Conservation (phyloP, 2,797 vertebrate genomes). For the Peromyscus aztecus region DNA sequence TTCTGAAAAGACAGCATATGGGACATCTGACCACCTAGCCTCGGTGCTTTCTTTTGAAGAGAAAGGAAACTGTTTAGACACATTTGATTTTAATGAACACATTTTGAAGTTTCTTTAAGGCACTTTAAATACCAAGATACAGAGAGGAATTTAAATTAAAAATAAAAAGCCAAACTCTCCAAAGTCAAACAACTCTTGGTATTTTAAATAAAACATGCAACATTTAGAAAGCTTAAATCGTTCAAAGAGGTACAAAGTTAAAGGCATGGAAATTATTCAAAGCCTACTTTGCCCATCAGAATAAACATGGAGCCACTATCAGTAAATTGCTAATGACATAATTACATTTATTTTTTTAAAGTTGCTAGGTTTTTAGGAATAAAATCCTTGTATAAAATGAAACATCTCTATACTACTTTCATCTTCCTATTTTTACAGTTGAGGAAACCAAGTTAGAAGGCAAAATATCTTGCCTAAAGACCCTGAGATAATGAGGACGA, state of each 20-base stretch:
- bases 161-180: not conserved
- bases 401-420: not conserved
- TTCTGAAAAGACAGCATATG: not conserved
- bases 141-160: constrained; percentile 16
- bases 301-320: constrained; percentile 14
- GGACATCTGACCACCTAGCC: not conserved
- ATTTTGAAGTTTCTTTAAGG: not conserved
- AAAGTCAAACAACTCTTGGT: constrained; percentile 9
- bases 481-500: not conserved
- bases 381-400: not conserved
- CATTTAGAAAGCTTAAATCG: constrained; percentile 38
- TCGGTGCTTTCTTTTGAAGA: not conserved
- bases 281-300: not conserved
- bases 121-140: not conserved
- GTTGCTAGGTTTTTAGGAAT: not conserved
- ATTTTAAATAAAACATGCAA: constrained; percentile 35
- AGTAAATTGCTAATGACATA: not conserved
- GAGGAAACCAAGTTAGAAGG: not conserved
- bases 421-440: not conserved
- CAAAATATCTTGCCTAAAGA: not conserved
- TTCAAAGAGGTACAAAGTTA: constrained; percentile 40
- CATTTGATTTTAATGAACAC: not conserved
- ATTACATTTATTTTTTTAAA: constrained; percentile 32
- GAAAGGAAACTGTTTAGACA: constrained; percentile 5
- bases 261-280: constrained; percentile 14